phyloP scores from a whole-genome alignment of 2,113 vertebrate species.

The Cynoglossus semilaevis region DNA sequence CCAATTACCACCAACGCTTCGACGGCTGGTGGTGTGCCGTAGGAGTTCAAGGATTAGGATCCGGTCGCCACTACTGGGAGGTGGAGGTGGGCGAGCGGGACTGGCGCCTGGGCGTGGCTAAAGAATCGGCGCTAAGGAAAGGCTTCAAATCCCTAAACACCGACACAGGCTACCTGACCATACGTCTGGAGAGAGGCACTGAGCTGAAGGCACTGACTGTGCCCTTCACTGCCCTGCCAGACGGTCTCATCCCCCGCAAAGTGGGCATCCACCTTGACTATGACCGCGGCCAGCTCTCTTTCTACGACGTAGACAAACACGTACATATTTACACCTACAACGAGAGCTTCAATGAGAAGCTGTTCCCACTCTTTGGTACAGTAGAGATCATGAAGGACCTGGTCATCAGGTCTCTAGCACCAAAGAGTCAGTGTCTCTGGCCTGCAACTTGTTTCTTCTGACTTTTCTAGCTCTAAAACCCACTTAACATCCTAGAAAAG shows the following conservation, averaged over 20 bases:
- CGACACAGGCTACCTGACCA: conserved; percentile 74
- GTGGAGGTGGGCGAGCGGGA: conserved; percentile 83
- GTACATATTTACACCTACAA: conserved; percentile 80
- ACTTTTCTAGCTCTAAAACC: conserved; percentile 8
- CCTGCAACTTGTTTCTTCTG: conserved; percentile 57
- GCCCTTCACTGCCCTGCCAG: conserved; percentile 73
- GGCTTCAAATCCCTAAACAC: conserved; percentile 81
- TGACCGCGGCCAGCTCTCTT: conserved; percentile 75
- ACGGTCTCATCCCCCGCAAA: conserved; percentile 68
- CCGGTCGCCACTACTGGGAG: conserved; percentile 81
- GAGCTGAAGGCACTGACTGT: conserved; percentile 80
- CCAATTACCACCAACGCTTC: conserved; percentile 77
- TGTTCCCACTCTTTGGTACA: conserved; percentile 78
- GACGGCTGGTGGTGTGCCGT: conserved; percentile 79
- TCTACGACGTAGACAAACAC: conserved; percentile 73
- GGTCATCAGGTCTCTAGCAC: conserved; percentile 69
- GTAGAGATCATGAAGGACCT: conserved; percentile 78
- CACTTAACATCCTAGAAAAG: conserved; percentile 34
- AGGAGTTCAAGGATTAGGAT: conserved; percentile 68
- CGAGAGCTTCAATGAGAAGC: conserved; percentile 71
- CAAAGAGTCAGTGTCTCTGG: conserved; percentile 64
- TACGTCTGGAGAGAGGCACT: conserved; percentile 76
- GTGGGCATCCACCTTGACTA: conserved; percentile 78
- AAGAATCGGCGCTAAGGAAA: conserved; percentile 83
- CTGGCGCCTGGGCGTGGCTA: conserved; percentile 91